Evolutionary conservation across 2,888 invertebrate genomes (phyloP), one percentile per base, ranked within the genome.

Genomic region (Arge pagana): DNA sequence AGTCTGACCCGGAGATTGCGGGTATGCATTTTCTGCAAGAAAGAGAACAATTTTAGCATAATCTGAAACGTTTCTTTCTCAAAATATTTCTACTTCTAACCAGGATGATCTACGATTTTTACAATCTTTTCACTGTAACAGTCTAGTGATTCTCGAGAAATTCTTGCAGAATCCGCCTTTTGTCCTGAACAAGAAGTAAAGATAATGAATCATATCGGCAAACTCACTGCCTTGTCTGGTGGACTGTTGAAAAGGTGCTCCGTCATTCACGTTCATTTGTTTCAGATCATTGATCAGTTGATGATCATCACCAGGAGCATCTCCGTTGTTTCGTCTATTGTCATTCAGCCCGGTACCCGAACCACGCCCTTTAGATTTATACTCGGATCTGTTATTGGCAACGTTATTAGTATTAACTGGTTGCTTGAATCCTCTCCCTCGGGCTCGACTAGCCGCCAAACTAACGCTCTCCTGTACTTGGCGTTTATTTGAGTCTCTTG

Each of bases 371-470:
- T 73, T 74, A 15, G 68, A 66, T 56, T 72, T 76, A 23, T 57
- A 59, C 36, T 76, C 75, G 26, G 63, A 52, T 64, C 70, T 72
- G 58, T 66, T 72, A 28, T 66, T 60, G 24, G 67, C 64, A 49
- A 68, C 60, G 58, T 72, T 72, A 53, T 71, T 75, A 31, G 33
- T 23, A 56, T 73, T 76, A 43, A 68, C 59, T 42, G 65, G 71
- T 10, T 68, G 57, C 51, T 70, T 71, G 49, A 72, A 72, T 48
- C 76, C 76, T 48, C 76, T 68, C 30, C 76, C 76, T 10, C 76
- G 70, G 30, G 65, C 62, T 60, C 66, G 67, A 30, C 65, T 69
- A 1, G 70, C 63, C 23, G 63, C 62, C 40, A 71, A 57, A 55
- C 64, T 71, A n/a, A 66, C 66, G 18, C 70, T 68, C 50, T 66